Evolutionary conservation across 2,888 invertebrate species (phyloP), one percentile per base, ranked within the genome.

Genomic region (Cheiracanthium punctorium): DNA sequence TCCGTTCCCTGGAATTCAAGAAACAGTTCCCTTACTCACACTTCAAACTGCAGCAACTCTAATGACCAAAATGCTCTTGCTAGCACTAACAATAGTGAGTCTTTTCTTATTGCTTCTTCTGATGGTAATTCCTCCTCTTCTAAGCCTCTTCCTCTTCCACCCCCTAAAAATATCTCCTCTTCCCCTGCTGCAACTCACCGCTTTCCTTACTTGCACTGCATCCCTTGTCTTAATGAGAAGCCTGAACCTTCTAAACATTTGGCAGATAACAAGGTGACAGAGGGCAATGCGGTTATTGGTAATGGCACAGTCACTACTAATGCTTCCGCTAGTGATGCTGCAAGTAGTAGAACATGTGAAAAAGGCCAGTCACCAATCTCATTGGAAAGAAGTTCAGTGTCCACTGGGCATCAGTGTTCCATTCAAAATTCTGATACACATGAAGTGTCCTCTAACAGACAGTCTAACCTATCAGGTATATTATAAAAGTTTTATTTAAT

Each of bases 181-280:
- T 88, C 88, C 20, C 88, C 88, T 75, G 88, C 82, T 43, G 52
- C 88, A 29, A 80, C 88, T 12, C 86, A 84, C 29, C 88, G 88
- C 75, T 88, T 88, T 89, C 89, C 90, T 85, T 90, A 90, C 89
- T 89, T 90, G 87, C 90, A 90, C 87, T 90, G 90, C 89, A 89
- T 90, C 80, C 90, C 90, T 88, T 90, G 90, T 89, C 89, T 90
- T 89, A 88, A 82, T 79, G 88, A 88, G 71, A 88, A 88, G 79
- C 81, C 52, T 80, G 82, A 88, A 82, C 79, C 85, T 82, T 82
- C 87, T 82, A 82, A 87, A 82, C 87, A 77, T 85, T 85, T 85
- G 74, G 84, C 84, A 85, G 84, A 85, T 85, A 74, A 69, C 52
- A 85, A 85, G 74, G 77, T 84, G 67, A 28, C 82, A 20, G 84